Conservation (phyloP, 2,797 vertebrate species). For the Paratrypauchen microcephalus region DNA sequence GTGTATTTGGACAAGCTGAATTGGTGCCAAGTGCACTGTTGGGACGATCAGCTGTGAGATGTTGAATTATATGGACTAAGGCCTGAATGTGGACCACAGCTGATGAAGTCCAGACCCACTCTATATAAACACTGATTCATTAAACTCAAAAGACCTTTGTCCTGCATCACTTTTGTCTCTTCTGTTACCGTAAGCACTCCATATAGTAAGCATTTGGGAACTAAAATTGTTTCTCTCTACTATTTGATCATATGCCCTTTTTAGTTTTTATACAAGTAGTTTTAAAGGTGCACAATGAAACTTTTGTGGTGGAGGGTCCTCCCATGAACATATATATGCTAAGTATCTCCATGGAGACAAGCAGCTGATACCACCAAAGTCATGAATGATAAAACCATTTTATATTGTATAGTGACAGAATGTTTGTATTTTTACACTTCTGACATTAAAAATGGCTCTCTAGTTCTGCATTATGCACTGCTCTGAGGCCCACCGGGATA, state of each 20-base stretch:
- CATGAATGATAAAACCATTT: too few relatives aligned
- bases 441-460: slow-evolving; percentile 6
- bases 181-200: slow-evolving; percentile 6
- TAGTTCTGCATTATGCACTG: slow-evolving; percentile 14
- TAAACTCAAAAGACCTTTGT: slow-evolving; percentile 27
- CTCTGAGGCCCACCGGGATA: slow-evolving; percentile 47
- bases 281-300: too few relatives aligned
- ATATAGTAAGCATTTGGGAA: slow-evolving; percentile 4
- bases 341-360: too few relatives aligned
- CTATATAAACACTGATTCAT: slow-evolving; percentile 22
- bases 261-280: too few relatives aligned
- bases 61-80: not conserved
- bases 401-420: too few relatives aligned
- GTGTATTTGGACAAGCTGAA: slow-evolving; percentile 40
- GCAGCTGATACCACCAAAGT: too few relatives aligned
- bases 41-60: slow-evolving; percentile 9
- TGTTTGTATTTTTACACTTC: not conserved
- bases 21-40: slow-evolving; percentile 18
- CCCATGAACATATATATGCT: too few relatives aligned
- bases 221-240: too few relatives aligned
- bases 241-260: too few relatives aligned
- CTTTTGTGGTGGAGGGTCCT: too few relatives aligned
- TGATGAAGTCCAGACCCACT: slow-evolving; percentile 27
- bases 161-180: slow-evolving; percentile 7
- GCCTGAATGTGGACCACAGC: slow-evolving; percentile 15